Percentiles rank a stretch among this genome's conserved stretches.
phyloP scores from a whole-genome alignment of 2,797 vertebrate species.

The Syngnathus acus region DNA sequence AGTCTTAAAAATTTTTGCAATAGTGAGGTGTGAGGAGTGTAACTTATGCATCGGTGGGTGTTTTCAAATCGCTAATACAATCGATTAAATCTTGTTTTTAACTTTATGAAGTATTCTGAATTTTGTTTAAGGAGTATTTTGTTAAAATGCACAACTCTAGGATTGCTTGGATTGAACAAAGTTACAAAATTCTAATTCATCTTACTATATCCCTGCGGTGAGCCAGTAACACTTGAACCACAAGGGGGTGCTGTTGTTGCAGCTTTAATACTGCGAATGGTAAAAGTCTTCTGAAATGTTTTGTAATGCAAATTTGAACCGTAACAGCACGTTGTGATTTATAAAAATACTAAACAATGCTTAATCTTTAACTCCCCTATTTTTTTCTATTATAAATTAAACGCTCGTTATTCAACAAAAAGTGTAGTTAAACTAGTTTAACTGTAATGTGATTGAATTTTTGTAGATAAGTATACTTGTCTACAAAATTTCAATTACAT shows the following conservation, averaged over 20 bases:
- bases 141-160: conserved; percentile 8
- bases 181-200: neutral
- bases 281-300: neutral
- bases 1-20: conserved; percentile 21
- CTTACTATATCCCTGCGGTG: neutral
- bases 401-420: neutral
- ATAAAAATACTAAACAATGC: neutral
- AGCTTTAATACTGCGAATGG: neutral
- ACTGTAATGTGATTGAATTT: too few species aligned
- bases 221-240: conserved; percentile 16
- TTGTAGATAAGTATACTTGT: too few species aligned
- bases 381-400: neutral
- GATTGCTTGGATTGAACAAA: too few species aligned
- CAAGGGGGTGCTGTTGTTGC: conserved; percentile 29
- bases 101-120: conserved; percentile 17
- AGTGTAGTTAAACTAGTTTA: neutral
- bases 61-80: conserved; percentile 24
- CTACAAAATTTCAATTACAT: neutral
- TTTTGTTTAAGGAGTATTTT: neutral
- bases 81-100: conserved; percentile 22
- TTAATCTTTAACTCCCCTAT: neutral
- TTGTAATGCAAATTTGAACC: neutral
- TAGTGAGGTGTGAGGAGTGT: conserved; percentile 39
- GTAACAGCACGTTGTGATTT: neutral
- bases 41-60: conserved; percentile 41